These are phyloP conservation scores for Hyphantria cunea DNA, from an alignment of 1,140 invertebrate species.

Conservation along the genomic window DNA sequence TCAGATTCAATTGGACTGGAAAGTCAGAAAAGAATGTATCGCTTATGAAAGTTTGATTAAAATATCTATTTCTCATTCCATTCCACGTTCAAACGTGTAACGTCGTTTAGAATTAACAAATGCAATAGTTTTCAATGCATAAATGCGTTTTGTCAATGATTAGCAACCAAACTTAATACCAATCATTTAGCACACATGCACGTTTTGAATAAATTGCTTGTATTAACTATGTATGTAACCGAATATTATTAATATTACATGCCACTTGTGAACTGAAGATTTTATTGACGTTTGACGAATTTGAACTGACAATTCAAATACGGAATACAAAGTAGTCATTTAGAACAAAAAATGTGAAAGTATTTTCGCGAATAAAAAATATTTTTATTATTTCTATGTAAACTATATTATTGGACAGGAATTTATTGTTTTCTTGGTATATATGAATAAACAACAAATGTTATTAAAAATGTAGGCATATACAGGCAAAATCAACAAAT, in stretches of 20 bases:
- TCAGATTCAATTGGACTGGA: slow-evolving; percentile 19
- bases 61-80: slow-evolving; percentile 13
- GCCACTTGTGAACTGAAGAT: slow-evolving; percentile 22
- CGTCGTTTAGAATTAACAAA: slow-evolving; percentile 15
- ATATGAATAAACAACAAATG: too few species aligned
- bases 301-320: slow-evolving; percentile 11
- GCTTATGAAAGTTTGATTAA: slow-evolving; percentile 9
- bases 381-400: too few species aligned
- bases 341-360: too few species aligned
- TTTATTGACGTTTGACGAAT: slow-evolving; percentile 5
- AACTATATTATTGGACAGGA: too few species aligned
- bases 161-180: slow-evolving; percentile 12
- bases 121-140: slow-evolving; percentile 22
- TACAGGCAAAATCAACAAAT: too few species aligned
- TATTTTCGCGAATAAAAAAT: too few species aligned
- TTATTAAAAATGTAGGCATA: too few species aligned
- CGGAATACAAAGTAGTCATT: neutral
- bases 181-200: slow-evolving; percentile 54
- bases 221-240: slow-evolving; percentile 31
- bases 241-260: slow-evolving; percentile 36
- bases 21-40: slow-evolving; percentile 22
- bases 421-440: too few species aligned
- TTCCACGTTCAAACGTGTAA: slow-evolving; percentile 28
- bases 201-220: slow-evolving; percentile 48
- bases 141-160: slow-evolving; percentile 12